These are phyloP conservation scores for Nasonia longicornis DNA, from an alignment of 1,140 invertebrate genomes.

Conservation along the genomic window DNA sequence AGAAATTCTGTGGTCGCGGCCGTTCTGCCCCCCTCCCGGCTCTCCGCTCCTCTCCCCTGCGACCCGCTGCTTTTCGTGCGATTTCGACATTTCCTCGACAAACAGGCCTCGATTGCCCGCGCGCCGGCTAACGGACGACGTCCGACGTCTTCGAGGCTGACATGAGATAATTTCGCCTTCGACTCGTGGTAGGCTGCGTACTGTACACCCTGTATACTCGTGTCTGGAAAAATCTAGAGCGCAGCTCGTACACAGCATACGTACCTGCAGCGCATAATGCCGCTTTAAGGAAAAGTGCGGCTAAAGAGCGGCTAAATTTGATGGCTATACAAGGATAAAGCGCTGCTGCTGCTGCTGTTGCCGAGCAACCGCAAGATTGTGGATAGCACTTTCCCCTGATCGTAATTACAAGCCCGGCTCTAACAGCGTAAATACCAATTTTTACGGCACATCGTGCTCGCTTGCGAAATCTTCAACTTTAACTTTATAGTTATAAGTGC, in stretches of 20 bases:
- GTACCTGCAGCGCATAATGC: background rate
- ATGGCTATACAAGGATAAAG: constrained; percentile 6
- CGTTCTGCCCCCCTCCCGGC: background rate
- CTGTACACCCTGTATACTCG: no score
- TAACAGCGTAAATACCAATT: background rate
- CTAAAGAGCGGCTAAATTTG: background rate
- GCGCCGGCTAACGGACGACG: background rate
- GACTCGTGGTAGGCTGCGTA: no score
- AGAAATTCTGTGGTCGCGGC: constrained; percentile 36
- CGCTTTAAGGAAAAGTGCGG: background rate
- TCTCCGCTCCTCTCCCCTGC: background rate
- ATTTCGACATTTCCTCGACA: background rate
- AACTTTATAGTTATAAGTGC: background rate
- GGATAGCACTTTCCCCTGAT: background rate
- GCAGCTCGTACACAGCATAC: background rate
- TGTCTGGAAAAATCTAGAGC: background rate
- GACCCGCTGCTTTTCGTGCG: background rate
- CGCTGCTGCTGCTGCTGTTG: background rate
- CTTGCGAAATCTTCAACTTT: background rate
- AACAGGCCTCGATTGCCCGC: background rate
- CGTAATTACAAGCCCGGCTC: background rate
- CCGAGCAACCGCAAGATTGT: background rate
- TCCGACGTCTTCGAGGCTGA: background rate
- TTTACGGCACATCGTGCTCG: background rate
- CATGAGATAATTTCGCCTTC: background rate